Evolutionary conservation across 2,888 invertebrate genomes (phyloP), one percentile per base, ranked within the genome.

Genomic region (Leptodirus hochenwartii): DNA sequence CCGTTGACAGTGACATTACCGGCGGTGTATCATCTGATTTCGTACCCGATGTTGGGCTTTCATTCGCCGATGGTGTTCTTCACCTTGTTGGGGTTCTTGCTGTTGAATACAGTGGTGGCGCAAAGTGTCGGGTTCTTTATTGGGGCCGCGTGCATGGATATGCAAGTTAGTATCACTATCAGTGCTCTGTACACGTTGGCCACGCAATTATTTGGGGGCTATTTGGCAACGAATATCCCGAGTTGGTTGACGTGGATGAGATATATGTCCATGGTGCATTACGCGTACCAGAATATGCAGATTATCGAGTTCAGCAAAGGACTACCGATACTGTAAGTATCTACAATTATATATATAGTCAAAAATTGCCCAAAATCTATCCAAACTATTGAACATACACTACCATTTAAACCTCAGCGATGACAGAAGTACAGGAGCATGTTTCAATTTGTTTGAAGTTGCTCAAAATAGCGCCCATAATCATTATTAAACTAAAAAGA

Each of bases 231-330:
- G 24, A 66, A 73, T 46, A 72, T 79, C 44, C 77, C 78, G 12
- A 59, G 65, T 17, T 76, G 75, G 65, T 53, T 79, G 32, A 67
- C 68, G 44, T 79, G 77, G 77, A 66, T 75, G 52, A 65, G 71
- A 40, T 77, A 77, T 46, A 61, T 73, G 33, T 77, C 77, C 28
- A 70, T 78, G 71, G 69, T 79, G 29, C 74, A 77, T 51, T 80
- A 80, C 51, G 77, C 78, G 33, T 80, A 75, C 54, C 73, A 77
- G 47, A 78, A 78, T 50, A 75, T 79, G 75, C 76, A 78, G 51
- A 75, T 75, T 39, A 61, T 80, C 24, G 79, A 81, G 49, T 78
- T 79, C 46, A 62, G 66, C 35, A 66, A 72, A 47, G 76, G 76
- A 41, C 61, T 66, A 38, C 66, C 69, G 25, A 69, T 79, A 39